Conservation (phyloP, 2,888 invertebrate genomes). For the Hypolimnas misippus region DNA sequence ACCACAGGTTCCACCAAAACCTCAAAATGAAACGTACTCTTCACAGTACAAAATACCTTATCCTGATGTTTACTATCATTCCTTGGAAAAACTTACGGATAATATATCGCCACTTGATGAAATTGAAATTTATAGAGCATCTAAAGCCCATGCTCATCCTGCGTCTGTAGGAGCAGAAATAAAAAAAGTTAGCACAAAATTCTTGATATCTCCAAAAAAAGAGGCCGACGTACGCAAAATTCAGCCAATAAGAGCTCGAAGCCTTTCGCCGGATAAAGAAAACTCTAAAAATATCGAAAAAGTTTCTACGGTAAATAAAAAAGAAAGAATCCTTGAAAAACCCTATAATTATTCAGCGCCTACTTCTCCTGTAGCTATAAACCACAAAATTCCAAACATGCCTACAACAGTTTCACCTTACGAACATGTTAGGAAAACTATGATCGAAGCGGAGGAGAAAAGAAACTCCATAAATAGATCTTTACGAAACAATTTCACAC, state of each 20-base stretch:
- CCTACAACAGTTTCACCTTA: slow-evolving; percentile 75
- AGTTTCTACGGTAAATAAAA: slow-evolving; percentile 24
- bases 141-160: slow-evolving; percentile 60
- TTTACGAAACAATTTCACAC: slow-evolving; percentile 52
- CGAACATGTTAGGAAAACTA: slow-evolving; percentile 68
- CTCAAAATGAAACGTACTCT: slow-evolving; percentile 53
- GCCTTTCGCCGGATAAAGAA: slow-evolving; percentile 67
- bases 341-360: slow-evolving; percentile 78
- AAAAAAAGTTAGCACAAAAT: slow-evolving; percentile 75
- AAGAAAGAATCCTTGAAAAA: slow-evolving; percentile 45
- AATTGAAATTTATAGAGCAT: slow-evolving; percentile 66
- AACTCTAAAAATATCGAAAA: slow-evolving; percentile 39
- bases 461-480: slow-evolving; percentile 63
- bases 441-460: slow-evolving; percentile 72
- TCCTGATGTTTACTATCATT: slow-evolving; percentile 76
- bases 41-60: slow-evolving; percentile 47
- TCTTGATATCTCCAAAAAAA: slow-evolving; percentile 77
- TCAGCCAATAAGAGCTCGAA: slow-evolving; percentile 73
- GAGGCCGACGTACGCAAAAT: slow-evolving; percentile 76
- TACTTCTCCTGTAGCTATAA: slow-evolving; percentile 69
- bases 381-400: slow-evolving; percentile 71
- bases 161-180: slow-evolving; percentile 78
- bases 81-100: slow-evolving; percentile 67
- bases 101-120: slow-evolving; percentile 64
- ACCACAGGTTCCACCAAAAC: slow-evolving; percentile 56